Percentiles rank a stretch among this genome's conserved stretches.
phyloP scores from a whole-genome alignment of 2,113 vertebrate genomes.

The Pangasianodon gigas region DNA sequence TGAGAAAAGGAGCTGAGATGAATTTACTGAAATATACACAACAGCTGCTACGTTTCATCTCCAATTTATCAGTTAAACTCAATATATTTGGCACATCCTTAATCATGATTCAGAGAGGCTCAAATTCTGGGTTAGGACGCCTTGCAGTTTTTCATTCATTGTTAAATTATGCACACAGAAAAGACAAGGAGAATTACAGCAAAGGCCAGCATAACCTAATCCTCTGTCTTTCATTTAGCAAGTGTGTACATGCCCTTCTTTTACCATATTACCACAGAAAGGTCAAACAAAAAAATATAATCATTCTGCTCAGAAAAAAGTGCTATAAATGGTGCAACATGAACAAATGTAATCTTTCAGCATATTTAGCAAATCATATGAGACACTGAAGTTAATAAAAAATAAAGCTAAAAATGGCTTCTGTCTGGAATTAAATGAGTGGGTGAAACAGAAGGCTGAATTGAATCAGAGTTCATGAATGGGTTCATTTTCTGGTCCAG shows the following conservation, averaged over 20 bases:
- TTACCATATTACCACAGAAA: conserved; percentile 12
- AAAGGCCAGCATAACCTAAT: conserved; percentile 5
- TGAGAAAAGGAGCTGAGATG: neutral
- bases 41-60: neutral
- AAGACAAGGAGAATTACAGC: neutral
- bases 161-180: conserved; percentile 17
- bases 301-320: neutral
- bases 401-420: neutral
- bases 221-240: conserved; percentile 14
- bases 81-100: neutral
- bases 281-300: conserved; percentile 1
- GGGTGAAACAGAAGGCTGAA: neutral
- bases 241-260: neutral
- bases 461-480: neutral
- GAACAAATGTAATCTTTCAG: neutral
- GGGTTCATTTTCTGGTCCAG: conserved; percentile 2
- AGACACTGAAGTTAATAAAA: neutral
- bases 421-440: neutral
- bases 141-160: conserved; percentile 14
- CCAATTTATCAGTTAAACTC: neutral
- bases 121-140: conserved; percentile 20
- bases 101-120: neutral
- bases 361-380: neutral
- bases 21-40: neutral
- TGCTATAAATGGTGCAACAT: neutral